Evolutionary conservation across 2,113 vertebrate species (phyloP), one percentile per base, ranked within the genome.

Genomic region (Ictidomys tridecemlineatus): DNA sequence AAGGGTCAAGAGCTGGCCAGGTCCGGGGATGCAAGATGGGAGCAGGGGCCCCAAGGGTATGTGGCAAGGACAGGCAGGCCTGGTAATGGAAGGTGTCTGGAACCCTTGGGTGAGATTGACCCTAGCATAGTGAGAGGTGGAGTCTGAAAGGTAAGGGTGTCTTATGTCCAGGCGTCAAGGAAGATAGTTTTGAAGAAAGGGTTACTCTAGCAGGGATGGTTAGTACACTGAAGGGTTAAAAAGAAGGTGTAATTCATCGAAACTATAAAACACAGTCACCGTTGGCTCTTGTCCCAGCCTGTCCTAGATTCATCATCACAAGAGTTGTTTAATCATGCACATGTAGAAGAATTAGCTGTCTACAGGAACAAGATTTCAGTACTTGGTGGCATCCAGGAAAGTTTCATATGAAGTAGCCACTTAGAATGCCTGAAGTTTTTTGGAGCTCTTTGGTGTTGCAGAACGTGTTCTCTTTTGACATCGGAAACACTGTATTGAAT

Each of bases 201-300:
- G 42, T 58, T 80, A 1, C n/a, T 48, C 5, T n/a, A 45, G 53
- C 30, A 37, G 56, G 9, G 30, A 9, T 56, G 77, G 22, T 18
- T 45, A 13, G 74, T 28, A 83, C 70, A 82, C 39, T 17, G 51
- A 97, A 97, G 97, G 97, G 98, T 98, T 98, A 98, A 98, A 63
- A 95, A 97, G 95, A 88, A 97, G 97, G 98, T 98, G 98, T 72
- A 97, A 82, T 95, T 93, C 95, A 88, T 85, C 87, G 84, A 91
- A 96, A 96, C 93, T 88, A 16, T 94, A 95, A 97, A 96, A 95
- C 79, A 82, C 53, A 97, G 97, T 88, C 96, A 72, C 67, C 48
- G 76, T 94, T 98, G 97, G 97, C 98, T 85, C 76, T 80, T 28
- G 73, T 92, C 97, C 97, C 94, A 89, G 96, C 89, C 72, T 88